Percentiles rank a stretch among this genome's conserved stretches.
phyloP scores from a whole-genome alignment of 1,140 invertebrate species.

The Drosophila tani region DNA sequence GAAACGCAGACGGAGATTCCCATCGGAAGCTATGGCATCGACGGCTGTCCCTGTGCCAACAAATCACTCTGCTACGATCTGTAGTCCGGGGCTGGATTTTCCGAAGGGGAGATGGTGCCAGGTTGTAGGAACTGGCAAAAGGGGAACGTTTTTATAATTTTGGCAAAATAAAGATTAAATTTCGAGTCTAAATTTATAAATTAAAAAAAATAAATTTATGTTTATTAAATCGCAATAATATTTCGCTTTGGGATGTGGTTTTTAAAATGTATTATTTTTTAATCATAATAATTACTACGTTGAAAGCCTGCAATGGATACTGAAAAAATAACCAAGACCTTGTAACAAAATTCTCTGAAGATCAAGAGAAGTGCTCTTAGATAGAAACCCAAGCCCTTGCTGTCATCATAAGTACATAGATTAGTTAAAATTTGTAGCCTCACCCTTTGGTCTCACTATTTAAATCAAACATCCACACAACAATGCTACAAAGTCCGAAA shows the following conservation, averaged over 20 bases:
- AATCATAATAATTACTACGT: no score
- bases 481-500: conserved; percentile 18
- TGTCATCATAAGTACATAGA: background rate
- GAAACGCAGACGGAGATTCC: conserved; percentile 59
- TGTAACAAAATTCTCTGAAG: background rate
- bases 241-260: no score
- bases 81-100: background rate
- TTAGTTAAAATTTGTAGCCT: background rate
- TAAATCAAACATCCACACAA: background rate
- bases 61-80: conserved; percentile 62
- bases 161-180: background rate
- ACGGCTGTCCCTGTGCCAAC: conserved; percentile 64
- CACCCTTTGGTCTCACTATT: background rate
- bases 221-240: background rate
- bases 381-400: no score
- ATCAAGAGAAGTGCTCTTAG: no score
- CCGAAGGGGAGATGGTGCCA: no score
- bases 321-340: no score
- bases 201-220: no score
- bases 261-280: no score
- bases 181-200: no score
- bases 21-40: conserved; percentile 64
- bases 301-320: no score
- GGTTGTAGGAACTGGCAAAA: background rate
- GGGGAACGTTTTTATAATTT: background rate